Percentiles rank a stretch among this genome's conserved stretches.
These are phyloP conservation scores for Cinclus mexicanus DNA, from an alignment of 2,113 vertebrate genomes.

Conservation along the genomic window DNA sequence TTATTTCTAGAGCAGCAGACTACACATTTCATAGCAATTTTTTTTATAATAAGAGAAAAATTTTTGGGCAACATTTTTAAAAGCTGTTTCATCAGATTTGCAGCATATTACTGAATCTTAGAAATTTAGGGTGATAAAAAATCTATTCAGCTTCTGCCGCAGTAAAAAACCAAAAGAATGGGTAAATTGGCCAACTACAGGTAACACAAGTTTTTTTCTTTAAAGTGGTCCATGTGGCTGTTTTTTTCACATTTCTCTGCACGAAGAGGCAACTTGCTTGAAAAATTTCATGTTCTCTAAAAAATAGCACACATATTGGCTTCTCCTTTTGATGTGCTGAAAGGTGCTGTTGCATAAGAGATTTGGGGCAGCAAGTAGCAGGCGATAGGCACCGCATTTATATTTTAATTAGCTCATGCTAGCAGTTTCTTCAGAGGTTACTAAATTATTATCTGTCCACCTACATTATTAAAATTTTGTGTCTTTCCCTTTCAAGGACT, in stretches of 20 bases:
- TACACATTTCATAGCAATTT: background rate
- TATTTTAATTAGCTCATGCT: constrained; percentile 54
- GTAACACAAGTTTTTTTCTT: background rate
- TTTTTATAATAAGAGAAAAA: background rate
- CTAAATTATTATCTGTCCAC: constrained; percentile 49
- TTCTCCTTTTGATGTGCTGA: background rate
- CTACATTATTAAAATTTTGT: constrained; percentile 6
- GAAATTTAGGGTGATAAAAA: background rate
- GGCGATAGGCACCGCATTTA: background rate
- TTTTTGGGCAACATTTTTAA: background rate
- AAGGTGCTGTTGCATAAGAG: background rate
- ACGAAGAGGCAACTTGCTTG: background rate
- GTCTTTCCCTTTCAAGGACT: background rate
- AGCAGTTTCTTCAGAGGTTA: constrained; percentile 28
- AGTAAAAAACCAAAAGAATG: background rate
- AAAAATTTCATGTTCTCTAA: background rate
- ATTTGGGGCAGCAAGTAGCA: constrained; percentile 25
- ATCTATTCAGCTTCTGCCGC: background rate
- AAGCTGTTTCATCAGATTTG: background rate
- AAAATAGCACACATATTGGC: background rate
- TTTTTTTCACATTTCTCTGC: background rate
- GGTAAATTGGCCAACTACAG: background rate
- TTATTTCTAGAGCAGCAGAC: background rate
- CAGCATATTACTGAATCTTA: background rate
- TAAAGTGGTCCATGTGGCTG: background rate